phyloP scores from a whole-genome alignment of 2,888 invertebrate species.

The Polia nebulosa region DNA sequence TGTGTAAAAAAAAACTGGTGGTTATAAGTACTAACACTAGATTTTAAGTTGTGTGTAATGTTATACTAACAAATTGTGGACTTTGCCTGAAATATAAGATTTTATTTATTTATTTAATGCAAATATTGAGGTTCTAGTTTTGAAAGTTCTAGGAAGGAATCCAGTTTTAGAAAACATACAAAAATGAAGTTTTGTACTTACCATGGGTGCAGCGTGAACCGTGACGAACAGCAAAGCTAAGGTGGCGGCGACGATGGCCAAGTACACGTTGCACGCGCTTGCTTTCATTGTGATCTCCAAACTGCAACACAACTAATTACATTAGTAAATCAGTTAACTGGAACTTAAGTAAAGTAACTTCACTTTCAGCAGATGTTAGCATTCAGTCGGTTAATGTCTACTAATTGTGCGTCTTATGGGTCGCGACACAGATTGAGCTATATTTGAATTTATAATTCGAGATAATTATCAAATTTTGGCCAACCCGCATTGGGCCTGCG shows the following conservation, averaged over 20 bases:
- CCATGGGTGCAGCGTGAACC: slow-evolving; percentile 81
- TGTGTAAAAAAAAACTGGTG: too few species aligned
- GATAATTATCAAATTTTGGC: too few species aligned
- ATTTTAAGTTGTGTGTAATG: too few species aligned
- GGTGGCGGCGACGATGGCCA: slow-evolving; percentile 75
- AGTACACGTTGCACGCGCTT: slow-evolving; percentile 71
- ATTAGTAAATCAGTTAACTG: slow-evolving; percentile 21
- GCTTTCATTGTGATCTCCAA: slow-evolving; percentile 77
- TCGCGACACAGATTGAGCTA: not conserved
- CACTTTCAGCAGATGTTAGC: not conserved
- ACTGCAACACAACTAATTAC: slow-evolving; percentile 51
- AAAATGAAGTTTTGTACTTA: slow-evolving; percentile 62
- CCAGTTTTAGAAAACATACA: not conserved
- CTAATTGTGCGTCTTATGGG: not conserved
- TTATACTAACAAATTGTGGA: too few species aligned
- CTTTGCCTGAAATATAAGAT: too few species aligned
- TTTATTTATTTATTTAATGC: too few species aligned
- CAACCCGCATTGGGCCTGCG: too few species aligned
- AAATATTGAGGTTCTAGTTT: too few species aligned
- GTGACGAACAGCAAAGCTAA: slow-evolving; percentile 77
- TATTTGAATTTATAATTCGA: too few species aligned
- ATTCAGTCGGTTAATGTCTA: not conserved
- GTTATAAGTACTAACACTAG: too few species aligned
- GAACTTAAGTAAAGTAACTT: not conserved
- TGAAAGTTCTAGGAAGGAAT: not conserved